Conservation (phyloP, 2,113 vertebrate species). For the Pelmatolapia mariae region DNA sequence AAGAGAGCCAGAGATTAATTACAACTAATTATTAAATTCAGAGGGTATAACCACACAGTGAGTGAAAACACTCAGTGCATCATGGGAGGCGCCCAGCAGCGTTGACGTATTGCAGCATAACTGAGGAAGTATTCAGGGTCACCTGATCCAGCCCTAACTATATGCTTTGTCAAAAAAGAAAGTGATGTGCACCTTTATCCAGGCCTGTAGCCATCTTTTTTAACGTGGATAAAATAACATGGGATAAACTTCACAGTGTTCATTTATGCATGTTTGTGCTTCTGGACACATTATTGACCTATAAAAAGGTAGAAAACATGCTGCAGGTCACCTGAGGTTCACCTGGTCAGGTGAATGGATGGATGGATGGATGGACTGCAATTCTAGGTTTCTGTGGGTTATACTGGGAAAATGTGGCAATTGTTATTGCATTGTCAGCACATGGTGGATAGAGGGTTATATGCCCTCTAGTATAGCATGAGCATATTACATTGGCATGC, state of each 20-base stretch:
- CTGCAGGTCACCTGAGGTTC: too few species aligned
- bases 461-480: neutral
- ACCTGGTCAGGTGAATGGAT: neutral
- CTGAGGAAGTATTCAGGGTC: neutral
- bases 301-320: neutral
- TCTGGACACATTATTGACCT: neutral
- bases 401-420: neutral
- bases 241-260: neutral
- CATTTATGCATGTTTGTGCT: neutral
- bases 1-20: too few species aligned
- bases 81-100: too few species aligned
- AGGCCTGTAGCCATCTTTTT: neutral
- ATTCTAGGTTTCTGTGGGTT: neutral
- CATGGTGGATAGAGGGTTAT: neutral
- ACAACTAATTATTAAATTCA: too few species aligned
- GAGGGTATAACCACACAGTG: too few species aligned
- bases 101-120: too few species aligned
- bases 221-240: rapidly evolving
- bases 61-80: too few species aligned
- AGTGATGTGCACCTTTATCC: neutral
- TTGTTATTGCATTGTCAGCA: neutral
- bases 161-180: neutral
- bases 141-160: neutral
- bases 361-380: neutral
- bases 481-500: neutral